A percentile compares a stretch with the other conserved stretches of the same genome.
phyloP scores from a whole-genome alignment of 1,140 invertebrate genomes.

The Charaxes varanes region DNA sequence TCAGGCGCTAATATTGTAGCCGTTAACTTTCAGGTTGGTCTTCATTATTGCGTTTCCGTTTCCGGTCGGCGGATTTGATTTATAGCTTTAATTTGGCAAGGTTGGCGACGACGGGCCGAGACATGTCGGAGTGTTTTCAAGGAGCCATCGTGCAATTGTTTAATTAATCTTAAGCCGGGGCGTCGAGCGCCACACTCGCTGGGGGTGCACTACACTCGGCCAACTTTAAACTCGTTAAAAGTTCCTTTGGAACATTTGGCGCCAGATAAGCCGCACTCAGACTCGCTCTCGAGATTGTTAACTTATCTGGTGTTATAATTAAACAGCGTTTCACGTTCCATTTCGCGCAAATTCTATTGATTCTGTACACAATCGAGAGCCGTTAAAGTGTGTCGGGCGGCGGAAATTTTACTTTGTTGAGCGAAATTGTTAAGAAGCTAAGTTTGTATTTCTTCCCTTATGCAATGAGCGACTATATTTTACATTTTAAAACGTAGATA shows the following conservation, averaged over 20 bases:
- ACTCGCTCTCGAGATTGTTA: conserved; percentile 67
- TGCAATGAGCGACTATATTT: too few relatives aligned
- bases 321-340: conserved; percentile 54
- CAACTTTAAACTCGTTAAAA: conserved; percentile 74
- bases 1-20: conserved; percentile 31
- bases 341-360: conserved; percentile 32
- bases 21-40: conserved; percentile 45
- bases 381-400: too few relatives aligned
- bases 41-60: conserved; percentile 68
- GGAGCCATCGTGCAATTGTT: conserved; percentile 72
- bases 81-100: conserved; percentile 72
- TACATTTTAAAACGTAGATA: too few relatives aligned
- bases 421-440: too few relatives aligned
- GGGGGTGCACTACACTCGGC: conserved; percentile 67
- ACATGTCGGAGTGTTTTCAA: conserved; percentile 72
- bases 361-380: conserved; percentile 7
- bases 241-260: conserved; percentile 72
- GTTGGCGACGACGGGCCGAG: conserved; percentile 69
- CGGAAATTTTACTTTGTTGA: too few relatives aligned
- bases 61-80: conserved; percentile 69
- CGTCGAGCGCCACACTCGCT: conserved; percentile 40
- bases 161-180: conserved; percentile 71
- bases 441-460: too few relatives aligned
- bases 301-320: conserved; percentile 71
- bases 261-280: conserved; percentile 69